These are phyloP conservation scores for Beris morrisii DNA, from an alignment of 2,888 invertebrate species.

Conservation along the genomic window DNA sequence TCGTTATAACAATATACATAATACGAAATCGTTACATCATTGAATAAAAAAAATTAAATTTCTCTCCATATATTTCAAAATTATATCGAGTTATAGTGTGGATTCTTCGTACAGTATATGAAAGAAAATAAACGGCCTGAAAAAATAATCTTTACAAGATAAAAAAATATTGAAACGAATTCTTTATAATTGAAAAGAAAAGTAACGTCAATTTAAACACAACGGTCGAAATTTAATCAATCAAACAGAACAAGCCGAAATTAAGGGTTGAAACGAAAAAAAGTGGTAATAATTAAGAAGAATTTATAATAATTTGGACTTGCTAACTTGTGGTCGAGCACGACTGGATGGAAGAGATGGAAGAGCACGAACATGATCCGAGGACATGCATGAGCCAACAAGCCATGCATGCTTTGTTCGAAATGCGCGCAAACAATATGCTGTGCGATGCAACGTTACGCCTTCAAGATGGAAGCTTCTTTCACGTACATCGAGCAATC, in stretches of 20 bases:
- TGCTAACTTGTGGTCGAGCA: too few relatives aligned
- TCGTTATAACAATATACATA: not conserved
- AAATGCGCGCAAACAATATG: constrained; percentile 78
- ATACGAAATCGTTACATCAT: constrained; percentile 17
- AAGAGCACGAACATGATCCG: constrained; percentile 42
- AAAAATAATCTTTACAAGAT: not conserved
- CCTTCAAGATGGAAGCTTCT: constrained; percentile 77
- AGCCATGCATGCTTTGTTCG: constrained; percentile 81
- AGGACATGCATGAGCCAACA: constrained; percentile 73
- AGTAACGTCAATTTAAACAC: too few relatives aligned
- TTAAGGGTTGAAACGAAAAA: too few relatives aligned
- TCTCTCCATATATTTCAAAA: constrained; percentile 16
- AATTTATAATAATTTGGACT: too few relatives aligned
- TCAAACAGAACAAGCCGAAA: too few relatives aligned
- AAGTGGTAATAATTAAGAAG: too few relatives aligned
- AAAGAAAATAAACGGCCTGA: not conserved
- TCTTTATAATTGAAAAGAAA: too few relatives aligned
- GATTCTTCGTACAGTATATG: not conserved
- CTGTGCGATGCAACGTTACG: constrained; percentile 85
- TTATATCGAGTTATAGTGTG: constrained; percentile 12
- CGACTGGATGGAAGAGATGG: constrained; percentile 19
- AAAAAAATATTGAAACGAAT: too few relatives aligned
- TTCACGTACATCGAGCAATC: constrained; percentile 84
- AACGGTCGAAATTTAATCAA: too few relatives aligned
- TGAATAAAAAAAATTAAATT: constrained; percentile 18